Evolutionary conservation across 2,888 invertebrate species (phyloP).

Genomic region (Cheilosia soror): DNA sequence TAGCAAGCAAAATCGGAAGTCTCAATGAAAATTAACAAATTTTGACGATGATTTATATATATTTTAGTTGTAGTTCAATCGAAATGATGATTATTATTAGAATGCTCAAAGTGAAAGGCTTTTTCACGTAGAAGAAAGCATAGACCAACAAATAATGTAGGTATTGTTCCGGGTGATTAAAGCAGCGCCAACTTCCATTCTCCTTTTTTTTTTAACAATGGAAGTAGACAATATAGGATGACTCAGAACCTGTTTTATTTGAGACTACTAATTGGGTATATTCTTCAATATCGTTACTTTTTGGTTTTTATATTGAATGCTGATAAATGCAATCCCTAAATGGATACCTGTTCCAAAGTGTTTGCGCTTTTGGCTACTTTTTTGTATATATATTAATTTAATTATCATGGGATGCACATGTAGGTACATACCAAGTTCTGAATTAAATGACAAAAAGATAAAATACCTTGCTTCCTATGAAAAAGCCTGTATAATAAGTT

Average conservation of each 20-base stretch:
- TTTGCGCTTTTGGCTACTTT: neutral
- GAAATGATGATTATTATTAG: conserved; percentile 4
- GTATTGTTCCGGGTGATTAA: conserved; percentile 30
- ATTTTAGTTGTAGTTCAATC: conserved; percentile 33
- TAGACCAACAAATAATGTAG: neutral
- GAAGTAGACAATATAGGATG: conserved; percentile 37
- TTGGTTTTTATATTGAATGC: conserved; percentile 15
- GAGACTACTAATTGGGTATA: conserved; percentile 35
- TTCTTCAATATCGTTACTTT: conserved; percentile 31
- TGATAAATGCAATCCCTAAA: conserved; percentile 23
- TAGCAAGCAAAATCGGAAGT: conserved; percentile 7
- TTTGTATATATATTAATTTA: neutral
- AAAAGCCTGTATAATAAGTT: too few relatives aligned
- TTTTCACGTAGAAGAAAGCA: conserved; percentile 11
- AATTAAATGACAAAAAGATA: too few relatives aligned
- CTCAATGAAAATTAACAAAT: conserved; percentile 25
- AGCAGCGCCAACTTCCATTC: conserved; percentile 12
- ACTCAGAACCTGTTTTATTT: conserved; percentile 65
- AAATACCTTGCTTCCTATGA: too few relatives aligned
- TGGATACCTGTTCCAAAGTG: conserved; percentile 13
- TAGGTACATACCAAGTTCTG: too few relatives aligned
- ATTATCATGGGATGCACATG: neutral
- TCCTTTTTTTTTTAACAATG: conserved; percentile 37
- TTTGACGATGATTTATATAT: conserved; percentile 28
- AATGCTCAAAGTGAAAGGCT: conserved; percentile 30